Evolutionary conservation across 2,888 invertebrate genomes (phyloP), one percentile per base, ranked within the genome.

Genomic region (Epirrhoe tristata): DNA sequence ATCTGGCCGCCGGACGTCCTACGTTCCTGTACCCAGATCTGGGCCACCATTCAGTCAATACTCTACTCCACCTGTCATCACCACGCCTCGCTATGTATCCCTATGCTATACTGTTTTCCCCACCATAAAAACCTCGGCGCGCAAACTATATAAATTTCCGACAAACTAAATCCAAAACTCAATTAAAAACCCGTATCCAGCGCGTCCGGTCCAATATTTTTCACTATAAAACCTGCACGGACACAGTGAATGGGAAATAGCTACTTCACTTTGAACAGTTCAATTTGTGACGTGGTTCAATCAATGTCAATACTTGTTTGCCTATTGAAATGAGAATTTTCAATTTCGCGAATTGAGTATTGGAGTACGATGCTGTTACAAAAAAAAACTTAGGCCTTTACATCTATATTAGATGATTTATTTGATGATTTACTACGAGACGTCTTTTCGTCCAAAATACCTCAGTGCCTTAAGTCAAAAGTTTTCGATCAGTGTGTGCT

Each of bases 141-240:
- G 32, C 60, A 34, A 59, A 59, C 58, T 55, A 67, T 46, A 56
- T 57, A 55, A 55, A 64, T 58, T 58, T 53, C 52, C 52, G 34
- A 48, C 39, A 51, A 56, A 58, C 63, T 53, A 59, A 63, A 60
- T 54, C 31, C 57, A 39, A 60, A 67, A 67, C 63, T 63, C 67
- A 60, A 67, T 67, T 67, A 63, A 63, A 66, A 67, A 10, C 52
- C 55, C 63, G 63, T 55, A 58, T 67, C 58, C 55, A 55, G 24
- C 34, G 43, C 57, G 59, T 63, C 59, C 56, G 31, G 52, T 56
- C 60, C 57, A 63, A 63, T 67, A 67, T 67, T 67, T 63, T 60
- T 63, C 34, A 51, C 52, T 63, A 52, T 59, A 36, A 59, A 63
- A 67, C 51, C 51, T 36, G 39, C 63, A 54, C 34, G n/a, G 32